Conservation (phyloP, 2,797 vertebrate genomes). For the Sciaenops ocellatus region DNA sequence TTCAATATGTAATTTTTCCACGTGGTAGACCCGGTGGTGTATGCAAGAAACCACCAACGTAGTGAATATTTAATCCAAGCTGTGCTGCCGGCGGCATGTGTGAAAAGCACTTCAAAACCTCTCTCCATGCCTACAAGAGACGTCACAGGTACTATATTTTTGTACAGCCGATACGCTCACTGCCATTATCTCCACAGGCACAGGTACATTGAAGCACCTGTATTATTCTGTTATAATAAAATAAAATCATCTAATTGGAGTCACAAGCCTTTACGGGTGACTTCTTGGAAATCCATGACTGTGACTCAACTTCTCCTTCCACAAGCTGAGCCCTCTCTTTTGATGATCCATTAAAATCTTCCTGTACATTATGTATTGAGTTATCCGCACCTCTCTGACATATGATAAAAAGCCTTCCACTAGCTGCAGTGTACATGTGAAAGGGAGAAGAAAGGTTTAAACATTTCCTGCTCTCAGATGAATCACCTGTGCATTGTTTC, state of each 20-base stretch:
- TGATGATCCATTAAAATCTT: conserved; percentile 47
- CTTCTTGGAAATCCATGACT: conserved; percentile 4
- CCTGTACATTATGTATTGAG: conserved; percentile 34
- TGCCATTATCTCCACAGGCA: conserved; percentile 12
- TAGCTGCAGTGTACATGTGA: conserved; percentile 52
- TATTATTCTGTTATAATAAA: conserved; percentile 2
- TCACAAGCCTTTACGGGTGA: conserved; percentile 14
- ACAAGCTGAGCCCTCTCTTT: conserved; percentile 33
- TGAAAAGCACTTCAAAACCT: conserved; percentile 5
- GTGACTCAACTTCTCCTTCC: conserved; percentile 26
- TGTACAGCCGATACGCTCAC: not conserved
- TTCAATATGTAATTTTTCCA: not conserved
- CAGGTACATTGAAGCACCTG: not conserved
- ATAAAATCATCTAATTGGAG: conserved; percentile 10
- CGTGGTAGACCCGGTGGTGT: not conserved
- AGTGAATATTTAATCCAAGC: conserved; percentile 21
- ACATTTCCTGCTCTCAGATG: conserved; percentile 74
- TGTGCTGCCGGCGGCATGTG: not conserved
- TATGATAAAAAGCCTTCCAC: conserved; percentile 64
- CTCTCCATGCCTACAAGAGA: not conserved
- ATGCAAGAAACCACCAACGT: not conserved
- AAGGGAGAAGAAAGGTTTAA: conserved; percentile 72
- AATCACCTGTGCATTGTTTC: conserved; percentile 84
- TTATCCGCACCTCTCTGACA: conserved; percentile 52
- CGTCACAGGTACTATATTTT: not conserved